phyloP scores from a whole-genome alignment of 2,797 vertebrate genomes.

The Ctenosaura bakeri region DNA sequence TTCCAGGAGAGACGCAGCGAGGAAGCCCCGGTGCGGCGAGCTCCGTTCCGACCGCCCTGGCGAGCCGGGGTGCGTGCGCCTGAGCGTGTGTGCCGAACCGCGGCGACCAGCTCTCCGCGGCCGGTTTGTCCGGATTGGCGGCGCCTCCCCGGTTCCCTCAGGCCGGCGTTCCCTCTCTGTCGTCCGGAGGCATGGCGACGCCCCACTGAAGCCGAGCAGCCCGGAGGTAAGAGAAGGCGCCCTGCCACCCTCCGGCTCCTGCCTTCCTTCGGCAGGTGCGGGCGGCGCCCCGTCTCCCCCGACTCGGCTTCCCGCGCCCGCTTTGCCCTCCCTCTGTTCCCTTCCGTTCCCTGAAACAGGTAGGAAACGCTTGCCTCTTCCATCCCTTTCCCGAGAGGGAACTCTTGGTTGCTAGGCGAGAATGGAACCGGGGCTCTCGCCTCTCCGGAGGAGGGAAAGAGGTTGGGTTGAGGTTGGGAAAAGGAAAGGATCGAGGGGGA shows the following conservation, averaged over 20 bases:
- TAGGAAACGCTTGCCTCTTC: background rate
- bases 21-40: too few species aligned
- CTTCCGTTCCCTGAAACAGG: background rate
- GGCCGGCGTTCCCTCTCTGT: too few species aligned
- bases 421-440: background rate
- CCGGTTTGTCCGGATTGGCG: background rate
- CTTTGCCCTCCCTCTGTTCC: background rate
- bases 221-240: too few species aligned
- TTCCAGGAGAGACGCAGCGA: background rate
- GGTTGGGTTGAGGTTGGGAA: background rate
- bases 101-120: background rate
- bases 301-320: background rate
- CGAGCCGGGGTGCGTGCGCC: too few species aligned
- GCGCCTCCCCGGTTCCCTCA: too few species aligned
- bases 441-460: accelerated
- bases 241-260: too few species aligned
- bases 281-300: background rate
- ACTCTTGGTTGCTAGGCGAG: background rate
- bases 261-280: accelerated
- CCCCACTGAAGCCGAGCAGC: too few species aligned
- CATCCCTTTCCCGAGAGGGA: background rate
- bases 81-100: too few species aligned
- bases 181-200: too few species aligned
- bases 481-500: accelerated
- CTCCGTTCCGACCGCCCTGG: too few species aligned